Conservation (phyloP, 1,140 invertebrate genomes). For the Dryas iulia region DNA sequence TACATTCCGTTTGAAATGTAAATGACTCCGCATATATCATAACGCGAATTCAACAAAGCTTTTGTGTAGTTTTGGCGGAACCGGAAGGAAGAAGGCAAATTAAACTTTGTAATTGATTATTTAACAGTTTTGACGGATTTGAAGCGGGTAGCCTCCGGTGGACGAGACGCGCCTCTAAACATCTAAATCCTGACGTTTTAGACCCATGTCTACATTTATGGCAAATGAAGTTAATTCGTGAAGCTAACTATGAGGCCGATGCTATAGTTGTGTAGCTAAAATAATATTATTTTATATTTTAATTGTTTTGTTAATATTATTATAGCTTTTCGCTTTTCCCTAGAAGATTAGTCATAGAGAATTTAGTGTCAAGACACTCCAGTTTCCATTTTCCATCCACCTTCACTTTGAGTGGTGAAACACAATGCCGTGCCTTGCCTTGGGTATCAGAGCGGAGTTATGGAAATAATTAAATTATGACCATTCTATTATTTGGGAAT, state of each 20-base stretch:
- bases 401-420: too few species aligned
- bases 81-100: not conserved
- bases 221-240: conserved; percentile 11
- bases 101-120: conserved; percentile 17
- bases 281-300: too few species aligned
- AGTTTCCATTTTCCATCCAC: too few species aligned
- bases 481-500: too few species aligned
- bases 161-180: not conserved
- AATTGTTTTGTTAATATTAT: too few species aligned
- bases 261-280: not conserved
- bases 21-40: not conserved
- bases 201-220: conserved; percentile 12
- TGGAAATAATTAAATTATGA: too few species aligned
- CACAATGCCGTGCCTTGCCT: too few species aligned
- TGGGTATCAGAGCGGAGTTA: too few species aligned
- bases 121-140: conserved; percentile 13
- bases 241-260: not conserved
- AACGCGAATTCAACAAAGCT: not conserved
- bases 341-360: too few species aligned
- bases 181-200: not conserved
- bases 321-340: too few species aligned
- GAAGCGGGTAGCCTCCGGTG: not conserved
- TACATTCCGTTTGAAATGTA: not conserved
- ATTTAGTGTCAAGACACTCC: too few species aligned
- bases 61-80: not conserved